Percentiles rank a stretch among this genome's conserved stretches.
phyloP scores from a whole-genome alignment of 2,888 invertebrate species.

The Marronus borbonicus region DNA sequence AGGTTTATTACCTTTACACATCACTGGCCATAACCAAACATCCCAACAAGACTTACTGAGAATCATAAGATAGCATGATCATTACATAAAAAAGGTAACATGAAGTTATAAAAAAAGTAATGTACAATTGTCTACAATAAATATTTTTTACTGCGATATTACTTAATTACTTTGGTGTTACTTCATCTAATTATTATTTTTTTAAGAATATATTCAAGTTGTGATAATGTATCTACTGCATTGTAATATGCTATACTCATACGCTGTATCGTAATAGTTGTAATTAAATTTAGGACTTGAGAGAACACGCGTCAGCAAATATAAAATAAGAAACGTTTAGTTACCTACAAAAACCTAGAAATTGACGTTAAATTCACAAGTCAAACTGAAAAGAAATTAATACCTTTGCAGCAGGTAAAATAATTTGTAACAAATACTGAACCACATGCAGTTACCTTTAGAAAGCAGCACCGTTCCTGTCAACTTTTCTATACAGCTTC shows the following conservation, averaged over 20 bases:
- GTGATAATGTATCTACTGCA: too few relatives aligned
- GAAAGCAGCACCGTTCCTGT: conserved; percentile 62
- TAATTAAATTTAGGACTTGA: neutral
- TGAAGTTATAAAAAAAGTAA: too few relatives aligned
- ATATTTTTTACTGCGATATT: too few relatives aligned
- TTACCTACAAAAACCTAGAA: conserved; percentile 33
- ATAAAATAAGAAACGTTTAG: conserved; percentile 1
- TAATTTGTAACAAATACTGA: conserved; percentile 66
- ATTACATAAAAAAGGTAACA: too few relatives aligned
- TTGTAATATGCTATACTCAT: neutral
- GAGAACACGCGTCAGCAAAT: conserved; percentile 31
- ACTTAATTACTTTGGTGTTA: too few relatives aligned
- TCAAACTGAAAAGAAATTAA: conserved; percentile 54
- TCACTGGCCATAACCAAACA: too few relatives aligned
- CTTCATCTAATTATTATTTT: too few relatives aligned
- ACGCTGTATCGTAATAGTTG: neutral
- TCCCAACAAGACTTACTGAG: too few relatives aligned
- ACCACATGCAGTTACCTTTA: conserved; percentile 56
- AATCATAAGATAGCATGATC: too few relatives aligned
- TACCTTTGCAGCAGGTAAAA: conserved; percentile 64
- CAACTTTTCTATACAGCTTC: conserved; percentile 61
- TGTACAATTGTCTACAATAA: too few relatives aligned
- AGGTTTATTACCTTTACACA: too few relatives aligned
- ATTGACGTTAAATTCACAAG: conserved; percentile 44
- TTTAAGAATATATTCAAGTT: too few relatives aligned